A percentile compares a stretch with the other conserved stretches of the same genome.
Evolutionary conservation across 2,888 invertebrate species (phyloP).

Genomic region (Thecophora atra): DNA sequence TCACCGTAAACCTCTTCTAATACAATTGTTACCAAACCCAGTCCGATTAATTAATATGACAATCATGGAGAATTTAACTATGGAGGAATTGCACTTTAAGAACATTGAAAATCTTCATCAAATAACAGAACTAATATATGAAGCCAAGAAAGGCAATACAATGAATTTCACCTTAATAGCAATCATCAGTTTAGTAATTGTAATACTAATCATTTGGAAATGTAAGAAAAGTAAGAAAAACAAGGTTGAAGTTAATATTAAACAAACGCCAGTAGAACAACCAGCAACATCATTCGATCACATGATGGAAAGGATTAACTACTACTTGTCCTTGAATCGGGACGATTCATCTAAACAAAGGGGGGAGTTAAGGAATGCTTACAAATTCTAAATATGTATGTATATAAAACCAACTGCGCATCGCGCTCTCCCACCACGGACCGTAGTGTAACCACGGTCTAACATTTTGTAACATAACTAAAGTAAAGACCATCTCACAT

Average conservation of each 20-base stretch:
- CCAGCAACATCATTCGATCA: too few species aligned
- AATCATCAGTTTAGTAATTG: slow-evolving; percentile 8
- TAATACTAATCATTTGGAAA: slow-evolving; percentile 5
- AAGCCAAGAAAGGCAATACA: slow-evolving; percentile 25
- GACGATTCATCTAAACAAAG: slow-evolving; percentile 26
- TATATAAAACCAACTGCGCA: too few species aligned
- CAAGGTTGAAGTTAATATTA: slow-evolving; percentile 17
- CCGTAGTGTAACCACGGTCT: too few species aligned
- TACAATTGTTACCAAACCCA: slow-evolving; percentile 28
- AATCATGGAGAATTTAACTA: slow-evolving; percentile 24
- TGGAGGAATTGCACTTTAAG: slow-evolving; percentile 18
- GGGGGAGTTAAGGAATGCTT: slow-evolving; percentile 24
- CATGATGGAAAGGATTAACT: slow-evolving; percentile 30
- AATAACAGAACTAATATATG: slow-evolving; percentile 24
- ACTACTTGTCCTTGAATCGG: slow-evolving; percentile 26
- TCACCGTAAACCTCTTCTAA: slow-evolving; percentile 21
- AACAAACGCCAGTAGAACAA: slow-evolving; percentile 14
- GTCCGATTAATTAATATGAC: slow-evolving; percentile 21
- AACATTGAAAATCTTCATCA: slow-evolving; percentile 20
- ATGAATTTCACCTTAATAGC: slow-evolving; percentile 18
- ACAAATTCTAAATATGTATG: too few species aligned
- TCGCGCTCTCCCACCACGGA: too few species aligned
- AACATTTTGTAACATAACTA: too few species aligned
- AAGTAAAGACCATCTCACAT: too few species aligned
- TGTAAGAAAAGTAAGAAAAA: slow-evolving; percentile 9